Evolutionary conservation across 1,140 invertebrate genomes (phyloP).

Genomic region (Drosophila sulfurigaster): DNA sequence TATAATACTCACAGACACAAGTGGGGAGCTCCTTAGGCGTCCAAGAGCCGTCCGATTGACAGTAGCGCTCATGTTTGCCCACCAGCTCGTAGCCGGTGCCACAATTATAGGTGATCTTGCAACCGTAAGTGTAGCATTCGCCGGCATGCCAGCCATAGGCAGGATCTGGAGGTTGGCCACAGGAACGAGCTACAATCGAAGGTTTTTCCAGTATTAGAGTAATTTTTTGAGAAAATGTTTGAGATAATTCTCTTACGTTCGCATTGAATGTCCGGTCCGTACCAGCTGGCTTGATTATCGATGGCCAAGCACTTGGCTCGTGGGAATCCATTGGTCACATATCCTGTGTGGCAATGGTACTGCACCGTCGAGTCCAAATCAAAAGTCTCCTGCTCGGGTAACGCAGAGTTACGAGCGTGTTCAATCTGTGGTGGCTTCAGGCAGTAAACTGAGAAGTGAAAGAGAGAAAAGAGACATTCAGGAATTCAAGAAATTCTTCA

Average conservation of each 20-base stretch:
- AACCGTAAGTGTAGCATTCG: conserved; percentile 96
- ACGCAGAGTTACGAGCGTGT: conserved; percentile 94
- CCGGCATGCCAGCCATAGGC: conserved; percentile 96
- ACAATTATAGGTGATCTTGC: conserved; percentile 96
- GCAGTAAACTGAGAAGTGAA: conserved; percentile 91
- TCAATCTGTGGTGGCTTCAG: conserved; percentile 93
- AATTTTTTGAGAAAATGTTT: neutral
- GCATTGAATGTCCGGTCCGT: conserved; percentile 97
- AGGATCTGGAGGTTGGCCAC: conserved; percentile 94
- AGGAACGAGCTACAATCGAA: conserved; percentile 89
- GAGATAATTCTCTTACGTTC: conserved; percentile 89
- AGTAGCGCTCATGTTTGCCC: conserved; percentile 92
- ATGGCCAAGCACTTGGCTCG: conserved; percentile 93
- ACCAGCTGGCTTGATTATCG: conserved; percentile 94
- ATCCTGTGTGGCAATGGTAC: conserved; percentile 93
- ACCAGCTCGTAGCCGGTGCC: conserved; percentile 95
- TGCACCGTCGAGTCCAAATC: conserved; percentile 93
- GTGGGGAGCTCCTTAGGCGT: conserved; percentile 94
- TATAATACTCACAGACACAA: conserved; percentile 91
- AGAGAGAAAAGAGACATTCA: no score
- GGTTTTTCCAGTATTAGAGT: neutral
- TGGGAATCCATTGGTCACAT: conserved; percentile 74
- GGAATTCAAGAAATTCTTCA: neutral
- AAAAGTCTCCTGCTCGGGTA: conserved; percentile 92
- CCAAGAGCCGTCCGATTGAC: conserved; percentile 95